Conservation (phyloP, 1,140 invertebrate species). For the Phymorhynchus buccinoides region DNA sequence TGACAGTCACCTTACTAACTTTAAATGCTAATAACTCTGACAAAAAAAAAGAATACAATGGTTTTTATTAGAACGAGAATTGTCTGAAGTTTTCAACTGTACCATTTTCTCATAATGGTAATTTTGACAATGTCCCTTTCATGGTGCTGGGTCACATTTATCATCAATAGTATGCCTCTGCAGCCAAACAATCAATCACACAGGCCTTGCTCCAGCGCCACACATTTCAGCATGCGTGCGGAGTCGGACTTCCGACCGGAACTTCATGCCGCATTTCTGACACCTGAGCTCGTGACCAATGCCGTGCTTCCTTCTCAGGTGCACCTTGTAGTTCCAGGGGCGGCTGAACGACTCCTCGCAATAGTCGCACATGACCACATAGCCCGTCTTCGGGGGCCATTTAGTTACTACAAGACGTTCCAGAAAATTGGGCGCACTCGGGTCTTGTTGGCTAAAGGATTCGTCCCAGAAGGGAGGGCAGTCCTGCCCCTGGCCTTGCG, state of each 20-base stretch:
- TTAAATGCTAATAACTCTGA: too few species aligned
- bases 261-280: conserved; percentile 4
- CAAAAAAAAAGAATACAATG: too few species aligned
- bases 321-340: conserved; percentile 40
- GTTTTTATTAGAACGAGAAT: too few species aligned
- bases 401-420: not conserved
- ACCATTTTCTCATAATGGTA: too few species aligned
- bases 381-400: not conserved
- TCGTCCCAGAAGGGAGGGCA: not conserved
- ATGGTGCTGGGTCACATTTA: too few species aligned
- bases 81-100: too few species aligned
- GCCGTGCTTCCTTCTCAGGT: conserved; percentile 39
- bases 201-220: not conserved
- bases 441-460: not conserved
- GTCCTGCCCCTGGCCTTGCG: not conserved
- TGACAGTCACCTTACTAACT: too few species aligned
- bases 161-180: too few species aligned
- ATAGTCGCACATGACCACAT: conserved; percentile 26
- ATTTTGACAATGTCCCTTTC: too few species aligned
- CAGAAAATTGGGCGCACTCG: not conserved
- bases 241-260: conserved; percentile 20
- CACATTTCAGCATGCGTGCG: not conserved
- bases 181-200: too few species aligned
- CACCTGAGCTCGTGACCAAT: conserved; percentile 32
- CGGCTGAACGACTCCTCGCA: conserved; percentile 42